Evolutionary conservation across 2,797 vertebrate species (phyloP), one percentile per base, ranked within the genome.

Genomic region (Notolepis coatsorum): DNA sequence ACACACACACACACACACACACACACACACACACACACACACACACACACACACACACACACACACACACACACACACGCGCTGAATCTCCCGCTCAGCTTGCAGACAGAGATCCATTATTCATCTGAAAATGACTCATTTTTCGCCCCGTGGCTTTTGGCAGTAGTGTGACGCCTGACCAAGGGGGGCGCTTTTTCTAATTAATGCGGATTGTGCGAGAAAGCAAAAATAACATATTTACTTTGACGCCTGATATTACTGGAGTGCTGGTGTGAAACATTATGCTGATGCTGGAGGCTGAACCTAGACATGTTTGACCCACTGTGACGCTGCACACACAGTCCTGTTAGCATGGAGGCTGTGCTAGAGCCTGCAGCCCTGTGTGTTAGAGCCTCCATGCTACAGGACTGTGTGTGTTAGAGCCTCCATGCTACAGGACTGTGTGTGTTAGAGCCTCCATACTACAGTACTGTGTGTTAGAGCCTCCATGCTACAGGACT

Each of bases 121-220:
- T 92, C 85, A 92, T 93, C 86, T 91, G 62, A 88, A 89, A 88
- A 90, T 92, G 88, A 93, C 89, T 91, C 83, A 91, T 91, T 89
- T 86, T 88, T 84, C 28, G 77, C 82, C 87, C 84, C 25, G 75
- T 89, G 81, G 86, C 73, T 86, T 75, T 84, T 88, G 84, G 86
- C 84, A 73, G 64, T 66, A 69, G 77, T 85, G 80, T 80, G 79
- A 82, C 15, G 62, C 78, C 81, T 84, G 86, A 86, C 88, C 79
- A 70, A 68, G 66, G 77, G 84, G 84, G 74, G 77, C 65, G 62
- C 77, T 88, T 90, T 80, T 80, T 87, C 73, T 92, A 90, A 91
- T 93, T 91, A 91, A 92, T 88, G 81, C 81, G 87, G 75, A 89
- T 87, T 75, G 71, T 71, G 67, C 57, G 74, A 74, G 75, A 79